Conservation (phyloP, 2,113 vertebrate species). For the Hippocampus abdominalis region DNA sequence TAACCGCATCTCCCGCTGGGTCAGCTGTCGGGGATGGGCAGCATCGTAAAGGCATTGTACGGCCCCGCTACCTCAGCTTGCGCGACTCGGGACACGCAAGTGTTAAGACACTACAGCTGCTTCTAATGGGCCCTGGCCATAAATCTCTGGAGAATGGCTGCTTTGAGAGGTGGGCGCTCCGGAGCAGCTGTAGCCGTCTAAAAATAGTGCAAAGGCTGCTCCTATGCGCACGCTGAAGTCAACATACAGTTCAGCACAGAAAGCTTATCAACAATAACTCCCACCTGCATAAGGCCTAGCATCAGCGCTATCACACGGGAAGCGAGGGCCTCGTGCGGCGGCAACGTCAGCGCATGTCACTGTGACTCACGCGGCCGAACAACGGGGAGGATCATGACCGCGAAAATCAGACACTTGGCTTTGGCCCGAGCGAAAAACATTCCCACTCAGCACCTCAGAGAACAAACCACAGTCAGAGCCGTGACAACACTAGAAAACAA, state of each 20-base stretch:
- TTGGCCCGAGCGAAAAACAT: constrained; percentile 57
- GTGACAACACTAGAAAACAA: constrained; percentile 51
- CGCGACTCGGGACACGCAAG: constrained; percentile 29
- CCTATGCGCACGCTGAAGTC: constrained; percentile 47
- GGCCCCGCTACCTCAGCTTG: constrained; percentile 13
- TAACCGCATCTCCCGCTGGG: constrained; percentile 24
- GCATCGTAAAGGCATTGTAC: constrained; percentile 19
- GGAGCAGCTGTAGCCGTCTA: constrained; percentile 68
- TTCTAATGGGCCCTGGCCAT: constrained; percentile 52
- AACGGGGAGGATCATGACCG: constrained; percentile 45
- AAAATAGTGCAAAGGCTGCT: constrained; percentile 62
- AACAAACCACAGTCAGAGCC: constrained; percentile 53
- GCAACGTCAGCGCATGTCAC: constrained; percentile 32
- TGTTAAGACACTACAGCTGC: constrained; percentile 59
- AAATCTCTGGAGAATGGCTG: constrained; percentile 61
- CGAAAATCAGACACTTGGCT: constrained; percentile 54
- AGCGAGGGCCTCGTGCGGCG: constrained; percentile 53
- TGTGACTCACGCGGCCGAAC: constrained; percentile 58
- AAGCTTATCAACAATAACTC: constrained; percentile 47
- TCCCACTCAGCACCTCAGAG: constrained; percentile 65
- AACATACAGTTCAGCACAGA: constrained; percentile 59
- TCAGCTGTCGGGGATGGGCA: constrained; percentile 30
- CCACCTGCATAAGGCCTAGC: constrained; percentile 58
- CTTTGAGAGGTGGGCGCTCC: constrained; percentile 56
- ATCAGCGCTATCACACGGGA: constrained; percentile 59